These are phyloP conservation scores for Danio jaintianensis DNA, from an alignment of 2,797 vertebrate species.

Conservation along the genomic window DNA sequence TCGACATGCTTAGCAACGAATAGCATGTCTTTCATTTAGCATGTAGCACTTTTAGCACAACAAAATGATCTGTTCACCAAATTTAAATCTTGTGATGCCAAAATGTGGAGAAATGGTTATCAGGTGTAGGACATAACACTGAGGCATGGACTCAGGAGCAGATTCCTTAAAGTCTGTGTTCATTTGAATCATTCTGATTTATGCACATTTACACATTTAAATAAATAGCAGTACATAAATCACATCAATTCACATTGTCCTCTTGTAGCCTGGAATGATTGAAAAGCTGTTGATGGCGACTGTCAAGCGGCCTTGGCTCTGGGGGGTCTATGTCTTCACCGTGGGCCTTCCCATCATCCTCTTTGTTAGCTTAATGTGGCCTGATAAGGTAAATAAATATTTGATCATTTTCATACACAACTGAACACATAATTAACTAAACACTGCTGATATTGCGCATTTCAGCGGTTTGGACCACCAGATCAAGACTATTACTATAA, in stretches of 20 bases:
- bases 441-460: not conserved
- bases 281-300: slow-evolving; percentile 72
- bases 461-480: slow-evolving; percentile 78
- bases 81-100: not conserved
- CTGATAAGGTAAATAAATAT: slow-evolving; percentile 73
- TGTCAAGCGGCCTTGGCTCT: slow-evolving; percentile 77
- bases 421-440: too few relatives aligned
- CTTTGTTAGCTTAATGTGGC: slow-evolving; percentile 82
- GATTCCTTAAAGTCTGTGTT: too few relatives aligned
- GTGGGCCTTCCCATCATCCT: slow-evolving; percentile 80
- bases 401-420: too few relatives aligned
- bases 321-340: slow-evolving; percentile 77
- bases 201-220: too few relatives aligned
- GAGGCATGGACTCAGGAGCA: too few relatives aligned
- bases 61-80: too few relatives aligned
- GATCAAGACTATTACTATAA: slow-evolving; percentile 81
- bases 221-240: not conserved
- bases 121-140: not conserved
- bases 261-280: slow-evolving; percentile 70
- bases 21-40: too few relatives aligned
- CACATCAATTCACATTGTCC: not conserved
- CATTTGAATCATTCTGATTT: too few relatives aligned
- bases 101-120: not conserved
- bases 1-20: too few relatives aligned
- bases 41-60: not conserved